Conservation (phyloP, 2,888 invertebrate genomes). For the Lissocephala sabroskyi region DNA sequence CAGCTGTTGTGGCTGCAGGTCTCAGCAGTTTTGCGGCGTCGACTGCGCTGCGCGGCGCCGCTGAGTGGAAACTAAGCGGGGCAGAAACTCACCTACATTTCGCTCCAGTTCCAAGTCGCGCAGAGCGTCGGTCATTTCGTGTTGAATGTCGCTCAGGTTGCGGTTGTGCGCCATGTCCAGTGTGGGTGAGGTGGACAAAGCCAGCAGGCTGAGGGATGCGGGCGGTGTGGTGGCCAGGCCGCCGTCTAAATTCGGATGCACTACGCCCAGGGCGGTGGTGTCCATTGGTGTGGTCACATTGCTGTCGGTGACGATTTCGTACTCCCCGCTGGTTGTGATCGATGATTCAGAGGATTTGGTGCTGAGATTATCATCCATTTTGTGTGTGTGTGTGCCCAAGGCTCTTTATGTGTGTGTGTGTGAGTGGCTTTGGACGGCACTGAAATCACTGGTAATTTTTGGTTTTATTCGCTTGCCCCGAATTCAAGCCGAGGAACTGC, state of each 20-base stretch:
- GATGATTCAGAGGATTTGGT: constrained; percentile 81
- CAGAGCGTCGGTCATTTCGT: constrained; percentile 76
- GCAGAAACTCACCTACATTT: not conserved
- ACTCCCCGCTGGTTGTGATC: constrained; percentile 79
- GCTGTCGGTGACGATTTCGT: constrained; percentile 77
- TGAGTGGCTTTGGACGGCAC: constrained; percentile 9
- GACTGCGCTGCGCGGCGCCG: not conserved
- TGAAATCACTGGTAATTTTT: constrained; percentile 5
- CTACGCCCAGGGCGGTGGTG: constrained; percentile 17
- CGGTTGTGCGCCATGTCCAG: constrained; percentile 78
- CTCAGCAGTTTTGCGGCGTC: constrained; percentile 8
- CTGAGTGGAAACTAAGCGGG: not conserved
- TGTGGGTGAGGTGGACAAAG: constrained; percentile 72
- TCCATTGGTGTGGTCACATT: constrained; percentile 69
- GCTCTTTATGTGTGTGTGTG: not conserved
- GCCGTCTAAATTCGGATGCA: not conserved
- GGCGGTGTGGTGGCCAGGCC: constrained; percentile 16
- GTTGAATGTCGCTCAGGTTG: constrained; percentile 77
- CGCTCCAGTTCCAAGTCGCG: constrained; percentile 64
- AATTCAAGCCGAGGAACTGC: constrained; percentile 36
- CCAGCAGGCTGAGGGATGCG: constrained; percentile 32
- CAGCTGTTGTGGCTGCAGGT: not conserved
- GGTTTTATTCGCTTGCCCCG: constrained; percentile 12
- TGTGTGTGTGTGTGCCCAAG: not conserved
- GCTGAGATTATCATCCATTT: constrained; percentile 79